These are phyloP conservation scores for Neoniphon sammara DNA, from an alignment of 2,797 vertebrate species.

Conservation along the genomic window DNA sequence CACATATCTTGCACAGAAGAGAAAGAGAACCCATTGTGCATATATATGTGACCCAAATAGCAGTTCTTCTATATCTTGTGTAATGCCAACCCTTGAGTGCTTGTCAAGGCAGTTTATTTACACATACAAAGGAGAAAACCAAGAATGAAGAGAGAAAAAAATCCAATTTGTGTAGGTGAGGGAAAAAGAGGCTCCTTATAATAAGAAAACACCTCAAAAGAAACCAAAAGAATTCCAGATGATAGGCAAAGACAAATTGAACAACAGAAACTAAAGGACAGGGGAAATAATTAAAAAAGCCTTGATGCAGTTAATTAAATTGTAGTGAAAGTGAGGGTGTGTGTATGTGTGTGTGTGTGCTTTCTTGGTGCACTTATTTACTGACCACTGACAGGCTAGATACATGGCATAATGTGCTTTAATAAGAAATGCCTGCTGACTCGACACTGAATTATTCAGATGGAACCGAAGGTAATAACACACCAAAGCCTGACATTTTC, in stretches of 20 bases:
- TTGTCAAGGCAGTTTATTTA: neutral
- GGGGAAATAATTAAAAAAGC: too few species aligned
- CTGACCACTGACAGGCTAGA: slow-evolving; percentile 8
- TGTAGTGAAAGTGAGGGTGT: too few species aligned
- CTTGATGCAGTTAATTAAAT: too few species aligned
- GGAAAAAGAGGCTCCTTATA: too few species aligned
- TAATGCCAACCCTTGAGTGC: neutral
- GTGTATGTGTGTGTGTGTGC: neutral
- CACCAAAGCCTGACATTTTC: slow-evolving; percentile 9
- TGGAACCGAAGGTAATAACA: neutral
- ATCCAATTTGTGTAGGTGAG: too few species aligned
- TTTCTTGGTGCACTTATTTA: slow-evolving; percentile 1
- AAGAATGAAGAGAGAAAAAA: neutral
- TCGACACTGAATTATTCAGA: slow-evolving; percentile 46
- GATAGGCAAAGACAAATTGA: too few species aligned
- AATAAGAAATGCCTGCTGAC: slow-evolving; percentile 8
- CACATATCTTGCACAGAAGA: slow-evolving; percentile 30
- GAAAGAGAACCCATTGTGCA: neutral
- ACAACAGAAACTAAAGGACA: too few species aligned
- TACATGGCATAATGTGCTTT: neutral
- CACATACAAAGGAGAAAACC: neutral
- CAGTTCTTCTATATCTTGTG: neutral
- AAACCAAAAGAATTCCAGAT: too few species aligned
- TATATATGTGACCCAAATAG: slow-evolving; percentile 4
- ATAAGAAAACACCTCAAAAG: too few species aligned